Base-by-base conservation (phyloP, 2,888 invertebrate species). In the Acanthosoma haemorrhoidale region DNA sequence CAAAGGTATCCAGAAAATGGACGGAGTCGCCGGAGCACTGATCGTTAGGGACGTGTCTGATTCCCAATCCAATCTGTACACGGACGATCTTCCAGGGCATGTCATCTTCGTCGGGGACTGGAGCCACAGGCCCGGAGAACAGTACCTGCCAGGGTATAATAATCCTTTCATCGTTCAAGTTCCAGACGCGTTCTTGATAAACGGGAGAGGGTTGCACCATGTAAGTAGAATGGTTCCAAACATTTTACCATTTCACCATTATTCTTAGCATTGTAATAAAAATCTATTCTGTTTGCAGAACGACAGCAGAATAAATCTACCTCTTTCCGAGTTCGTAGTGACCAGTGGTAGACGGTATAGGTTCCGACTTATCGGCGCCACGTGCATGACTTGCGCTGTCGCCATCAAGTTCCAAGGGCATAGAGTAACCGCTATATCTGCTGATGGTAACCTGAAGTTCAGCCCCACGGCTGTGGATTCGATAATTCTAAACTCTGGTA, bases 11-110 rank as follows among this genome's bases (percentile, higher is more conserved):
- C 86, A 87, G 73, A 84, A 86, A 75, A 82, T 82, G 68, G 86
- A 86, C 72, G 87, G 87, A 0, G 77, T 86, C 1, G 84, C 83
- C 72, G 87, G 87, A 0, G 78, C 84, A 0, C 75, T 87, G 9
- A 79, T 87, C 2, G 82, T 87, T 6, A 83, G 85, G 58, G 82
- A 84, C 74, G 81, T 84, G 0, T 73, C 80, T 60, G 78, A 80
- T n/a, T 75, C 75, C 0, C 71, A 77, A 16, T 51, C 75, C 1
- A 15, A 72, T 2, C 74, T 78, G 0, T 84, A 82, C 73, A 82
- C 83, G 72, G 74, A 77, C 15, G 83, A 84, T 76, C 76, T 85
- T 29, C 82, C 82, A 0, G 83, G 83, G 2, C 85, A 83, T 73
- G 83, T 83, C 34, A 80, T 86, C 0, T 74, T 84, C 16, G 77